These are phyloP conservation scores for Chironomus striatipennis DNA, from an alignment of 1,140 invertebrate species.

Conservation along the genomic window DNA sequence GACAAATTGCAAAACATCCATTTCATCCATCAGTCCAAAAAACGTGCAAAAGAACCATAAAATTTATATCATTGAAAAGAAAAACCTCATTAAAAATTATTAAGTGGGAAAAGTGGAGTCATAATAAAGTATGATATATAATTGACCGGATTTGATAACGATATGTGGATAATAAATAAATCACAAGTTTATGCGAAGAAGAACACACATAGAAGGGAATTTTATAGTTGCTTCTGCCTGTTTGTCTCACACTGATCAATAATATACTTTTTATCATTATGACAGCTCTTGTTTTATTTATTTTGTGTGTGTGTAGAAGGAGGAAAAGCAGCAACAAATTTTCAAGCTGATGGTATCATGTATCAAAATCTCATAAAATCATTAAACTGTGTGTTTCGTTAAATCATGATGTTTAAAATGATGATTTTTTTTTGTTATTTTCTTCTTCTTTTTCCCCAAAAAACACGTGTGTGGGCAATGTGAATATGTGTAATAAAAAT, in stretches of 20 bases:
- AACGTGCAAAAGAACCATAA: background rate
- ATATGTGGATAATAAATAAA: background rate
- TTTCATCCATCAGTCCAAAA: background rate
- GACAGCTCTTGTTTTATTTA: background rate
- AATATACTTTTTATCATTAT: slow-evolving; percentile 1
- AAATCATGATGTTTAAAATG: slow-evolving; percentile 1
- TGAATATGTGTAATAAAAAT: slow-evolving; percentile 5
- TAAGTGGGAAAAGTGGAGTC: background rate
- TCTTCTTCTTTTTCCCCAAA: background rate
- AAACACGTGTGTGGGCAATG: slow-evolving; percentile 21
- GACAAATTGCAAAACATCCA: background rate
- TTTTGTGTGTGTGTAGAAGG: background rate
- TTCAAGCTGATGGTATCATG: background rate
- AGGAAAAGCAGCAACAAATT: background rate
- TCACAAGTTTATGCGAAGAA: background rate
- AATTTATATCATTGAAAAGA: background rate
- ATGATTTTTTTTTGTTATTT: background rate
- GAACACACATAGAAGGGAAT: too few species aligned
- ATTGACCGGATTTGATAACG: background rate
- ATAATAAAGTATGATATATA: too few species aligned
- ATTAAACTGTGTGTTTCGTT: slow-evolving; percentile 22
- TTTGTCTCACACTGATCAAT: background rate
- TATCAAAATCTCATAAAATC: slow-evolving; percentile 19
- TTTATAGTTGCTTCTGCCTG: too few species aligned
- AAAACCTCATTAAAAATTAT: background rate